Conservation (phyloP, 2,888 invertebrate species). For the Hyalella azteca region DNA sequence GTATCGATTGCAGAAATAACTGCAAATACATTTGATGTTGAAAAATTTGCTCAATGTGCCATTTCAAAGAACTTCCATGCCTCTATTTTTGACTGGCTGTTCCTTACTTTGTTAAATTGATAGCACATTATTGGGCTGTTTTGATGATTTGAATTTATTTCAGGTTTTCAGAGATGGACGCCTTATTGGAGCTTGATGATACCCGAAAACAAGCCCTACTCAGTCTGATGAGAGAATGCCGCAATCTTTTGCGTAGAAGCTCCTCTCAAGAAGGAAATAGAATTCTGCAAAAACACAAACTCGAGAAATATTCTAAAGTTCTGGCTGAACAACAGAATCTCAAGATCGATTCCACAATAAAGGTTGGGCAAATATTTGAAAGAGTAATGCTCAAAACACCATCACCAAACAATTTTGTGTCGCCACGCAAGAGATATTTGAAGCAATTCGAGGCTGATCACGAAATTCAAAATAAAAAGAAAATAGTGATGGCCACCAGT, state of each 20-base stretch:
- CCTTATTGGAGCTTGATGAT: neutral
- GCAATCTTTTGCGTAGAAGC: neutral
- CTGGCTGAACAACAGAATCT: neutral
- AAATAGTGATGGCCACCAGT: neutral
- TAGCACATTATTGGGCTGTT: too few species aligned
- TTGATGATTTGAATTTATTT: neutral
- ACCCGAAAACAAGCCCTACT: neutral
- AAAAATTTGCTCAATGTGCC: too few species aligned
- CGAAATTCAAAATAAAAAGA: conserved; percentile 19
- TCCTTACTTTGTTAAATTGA: too few species aligned
- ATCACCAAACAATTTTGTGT: conserved; percentile 20
- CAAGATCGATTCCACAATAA: neutral
- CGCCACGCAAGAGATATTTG: conserved; percentile 23
- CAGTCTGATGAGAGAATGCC: neutral
- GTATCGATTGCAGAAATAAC: too few species aligned
- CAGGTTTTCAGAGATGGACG: neutral
- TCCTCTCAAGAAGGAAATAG: neutral
- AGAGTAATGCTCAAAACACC: conserved; percentile 19
- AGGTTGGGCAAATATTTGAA: conserved; percentile 1
- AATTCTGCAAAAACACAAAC: neutral
- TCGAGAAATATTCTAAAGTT: neutral
- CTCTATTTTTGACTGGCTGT: too few species aligned
- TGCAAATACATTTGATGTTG: too few species aligned
- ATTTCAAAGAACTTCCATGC: too few species aligned
- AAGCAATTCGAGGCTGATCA: neutral